Evolutionary conservation across 1,140 invertebrate species (phyloP).

Genomic region (Melitaea cinxia): DNA sequence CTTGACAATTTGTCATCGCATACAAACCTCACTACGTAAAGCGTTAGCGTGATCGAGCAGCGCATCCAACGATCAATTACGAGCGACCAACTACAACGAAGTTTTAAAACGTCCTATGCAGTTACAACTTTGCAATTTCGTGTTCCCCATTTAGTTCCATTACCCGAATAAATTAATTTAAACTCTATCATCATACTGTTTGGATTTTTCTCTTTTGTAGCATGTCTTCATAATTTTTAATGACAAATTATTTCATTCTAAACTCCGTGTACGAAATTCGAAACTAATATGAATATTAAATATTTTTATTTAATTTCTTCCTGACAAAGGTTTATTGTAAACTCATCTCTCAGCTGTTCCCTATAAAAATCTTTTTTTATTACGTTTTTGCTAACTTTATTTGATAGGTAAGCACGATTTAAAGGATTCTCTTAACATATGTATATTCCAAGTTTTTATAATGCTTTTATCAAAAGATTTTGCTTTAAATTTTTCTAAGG

Average conservation of each 20-base stretch:
- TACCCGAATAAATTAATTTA: conserved; percentile 39
- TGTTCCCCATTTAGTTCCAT: conserved; percentile 47
- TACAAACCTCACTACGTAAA: conserved; percentile 32
- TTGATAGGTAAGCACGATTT: not conserved
- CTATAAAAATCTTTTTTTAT: conserved; percentile 14
- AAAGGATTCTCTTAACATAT: conserved; percentile 16
- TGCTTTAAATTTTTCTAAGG: conserved; percentile 22
- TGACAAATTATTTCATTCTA: no score
- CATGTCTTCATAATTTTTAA: no score
- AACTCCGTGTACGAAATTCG: no score
- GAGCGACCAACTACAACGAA: conserved; percentile 39
- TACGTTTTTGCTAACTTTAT: not conserved
- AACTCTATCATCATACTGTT: conserved; percentile 23
- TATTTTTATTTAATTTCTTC: no score
- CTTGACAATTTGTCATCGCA: conserved; percentile 40
- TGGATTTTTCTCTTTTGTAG: conserved; percentile 33
- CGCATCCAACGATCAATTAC: conserved; percentile 40
- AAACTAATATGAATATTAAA: not conserved
- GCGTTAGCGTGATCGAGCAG: conserved; percentile 27
- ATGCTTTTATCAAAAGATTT: conserved; percentile 11
- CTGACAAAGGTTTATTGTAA: no score
- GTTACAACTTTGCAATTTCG: conserved; percentile 54
- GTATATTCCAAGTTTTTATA: conserved; percentile 18
- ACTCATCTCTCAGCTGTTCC: conserved; percentile 21
- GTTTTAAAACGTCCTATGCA: conserved; percentile 54